Percentiles rank a stretch among this genome's conserved stretches.
Evolutionary conservation across 2,113 vertebrate species (phyloP).

Genomic region (rabbit (Oryctolagus cuniculus)): DNA sequence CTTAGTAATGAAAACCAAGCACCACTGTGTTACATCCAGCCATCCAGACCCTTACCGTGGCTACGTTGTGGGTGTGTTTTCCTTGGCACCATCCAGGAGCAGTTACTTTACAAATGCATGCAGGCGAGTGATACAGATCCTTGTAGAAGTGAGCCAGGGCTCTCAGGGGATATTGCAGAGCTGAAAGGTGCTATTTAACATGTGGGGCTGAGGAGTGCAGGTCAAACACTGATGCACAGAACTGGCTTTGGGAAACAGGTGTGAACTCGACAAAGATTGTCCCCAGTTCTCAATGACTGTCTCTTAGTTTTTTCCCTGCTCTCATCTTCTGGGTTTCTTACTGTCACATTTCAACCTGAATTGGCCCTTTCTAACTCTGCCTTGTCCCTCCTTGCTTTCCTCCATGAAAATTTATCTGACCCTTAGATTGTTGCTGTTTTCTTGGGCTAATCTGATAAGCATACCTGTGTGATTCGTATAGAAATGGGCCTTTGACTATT

Average conservation of each 20-base stretch:
- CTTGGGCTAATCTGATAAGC: not conserved
- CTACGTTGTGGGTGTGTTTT: slow-evolving; percentile 37
- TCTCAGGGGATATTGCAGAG: not conserved
- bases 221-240: not conserved
- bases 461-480: not conserved
- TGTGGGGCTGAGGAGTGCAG: not conserved
- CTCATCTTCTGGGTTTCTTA: not conserved
- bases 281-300: not conserved
- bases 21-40: not conserved
- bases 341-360: not conserved
- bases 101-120: slow-evolving; percentile 58
- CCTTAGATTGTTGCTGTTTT: slow-evolving; percentile 19
- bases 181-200: slow-evolving; percentile 30
- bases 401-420: not conserved
- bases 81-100: slow-evolving; percentile 46
- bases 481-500: not conserved
- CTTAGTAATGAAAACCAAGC: slow-evolving; percentile 33
- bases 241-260: not conserved
- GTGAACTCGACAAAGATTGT: not conserved
- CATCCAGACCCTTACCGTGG: not conserved
- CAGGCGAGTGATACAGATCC: not conserved
- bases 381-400: not conserved
- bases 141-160: not conserved
- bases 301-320: not conserved
- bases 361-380: not conserved